phyloP scores from a whole-genome alignment of 2,797 vertebrate species.

The Merluccius polli region DNA sequence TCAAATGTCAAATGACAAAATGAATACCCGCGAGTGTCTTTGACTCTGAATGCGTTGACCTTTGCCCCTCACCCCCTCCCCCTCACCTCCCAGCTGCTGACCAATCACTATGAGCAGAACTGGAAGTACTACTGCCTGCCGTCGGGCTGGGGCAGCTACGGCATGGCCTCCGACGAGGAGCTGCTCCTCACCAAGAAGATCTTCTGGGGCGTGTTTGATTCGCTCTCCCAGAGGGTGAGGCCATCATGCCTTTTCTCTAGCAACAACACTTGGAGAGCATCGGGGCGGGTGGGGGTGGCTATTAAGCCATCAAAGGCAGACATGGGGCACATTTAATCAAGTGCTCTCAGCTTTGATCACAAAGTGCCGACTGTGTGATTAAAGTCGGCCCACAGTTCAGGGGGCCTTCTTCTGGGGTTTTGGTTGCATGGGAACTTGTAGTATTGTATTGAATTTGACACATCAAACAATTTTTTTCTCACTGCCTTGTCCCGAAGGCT shows the following conservation, averaged over 20 bases:
- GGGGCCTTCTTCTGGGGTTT: neutral
- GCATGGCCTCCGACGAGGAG: slow-evolving; percentile 91
- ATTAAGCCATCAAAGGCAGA: slow-evolving; percentile 6
- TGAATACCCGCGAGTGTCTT: slow-evolving; percentile 8
- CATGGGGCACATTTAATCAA: neutral
- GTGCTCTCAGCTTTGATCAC: slow-evolving; percentile 1
- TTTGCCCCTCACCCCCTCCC: slow-evolving; percentile 17
- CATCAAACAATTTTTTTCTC: neutral
- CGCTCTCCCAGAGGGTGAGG: slow-evolving; percentile 93
- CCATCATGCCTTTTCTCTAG: neutral
- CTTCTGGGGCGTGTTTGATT: slow-evolving; percentile 99
- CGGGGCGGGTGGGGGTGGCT: neutral
- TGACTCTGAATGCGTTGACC: slow-evolving; percentile 2
- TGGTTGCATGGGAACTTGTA: neutral
- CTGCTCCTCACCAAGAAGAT: slow-evolving; percentile 96
- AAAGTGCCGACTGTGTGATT: neutral
- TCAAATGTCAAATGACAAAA: neutral
- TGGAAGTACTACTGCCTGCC: slow-evolving; percentile 99
- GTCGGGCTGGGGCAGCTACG: slow-evolving; percentile 89
- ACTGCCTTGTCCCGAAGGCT: neutral
- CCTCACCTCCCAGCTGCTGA: slow-evolving; percentile 80
- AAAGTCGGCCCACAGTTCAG: neutral
- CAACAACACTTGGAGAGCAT: neutral
- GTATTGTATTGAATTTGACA: neutral
- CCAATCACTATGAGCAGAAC: slow-evolving; percentile 95